phyloP scores from a whole-genome alignment of 2,113 vertebrate genomes.

The Eubucco bourcierii region DNA sequence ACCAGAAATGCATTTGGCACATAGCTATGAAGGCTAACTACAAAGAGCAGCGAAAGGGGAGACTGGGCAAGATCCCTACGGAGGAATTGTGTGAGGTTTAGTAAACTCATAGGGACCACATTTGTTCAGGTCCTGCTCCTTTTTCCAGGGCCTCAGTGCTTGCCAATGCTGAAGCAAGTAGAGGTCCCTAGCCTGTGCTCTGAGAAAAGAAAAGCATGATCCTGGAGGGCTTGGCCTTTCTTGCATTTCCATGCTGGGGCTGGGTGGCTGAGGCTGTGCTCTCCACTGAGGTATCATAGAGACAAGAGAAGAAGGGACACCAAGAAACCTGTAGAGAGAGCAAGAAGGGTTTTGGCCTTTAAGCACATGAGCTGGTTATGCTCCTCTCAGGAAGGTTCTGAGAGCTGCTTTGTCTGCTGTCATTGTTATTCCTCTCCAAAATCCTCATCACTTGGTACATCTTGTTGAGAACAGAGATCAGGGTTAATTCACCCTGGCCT shows the following conservation, averaged over 20 bases:
- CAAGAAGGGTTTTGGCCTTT: background rate
- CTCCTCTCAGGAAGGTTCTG: background rate
- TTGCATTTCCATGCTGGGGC: background rate
- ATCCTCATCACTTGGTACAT: slow-evolving; percentile 1
- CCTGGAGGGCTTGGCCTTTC: background rate
- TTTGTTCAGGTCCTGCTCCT: background rate
- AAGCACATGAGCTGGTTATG: background rate
- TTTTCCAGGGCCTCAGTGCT: background rate
- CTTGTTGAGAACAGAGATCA: slow-evolving; percentile 36
- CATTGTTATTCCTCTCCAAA: slow-evolving; percentile 15
- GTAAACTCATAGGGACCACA: background rate
- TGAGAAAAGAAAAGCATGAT: background rate
- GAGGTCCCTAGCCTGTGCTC: background rate
- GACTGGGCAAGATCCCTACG: background rate
- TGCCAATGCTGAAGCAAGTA: background rate
- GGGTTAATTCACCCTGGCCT: slow-evolving; percentile 40
- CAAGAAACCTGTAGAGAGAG: background rate
- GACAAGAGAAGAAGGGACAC: background rate
- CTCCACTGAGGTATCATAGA: background rate
- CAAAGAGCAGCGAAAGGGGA: background rate
- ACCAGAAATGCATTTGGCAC: background rate
- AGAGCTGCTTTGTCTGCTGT: background rate
- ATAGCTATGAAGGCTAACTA: background rate
- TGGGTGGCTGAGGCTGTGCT: background rate
- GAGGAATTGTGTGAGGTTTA: background rate